Conservation (phyloP, 2,888 invertebrate genomes). For the Andrena bicolor region DNA sequence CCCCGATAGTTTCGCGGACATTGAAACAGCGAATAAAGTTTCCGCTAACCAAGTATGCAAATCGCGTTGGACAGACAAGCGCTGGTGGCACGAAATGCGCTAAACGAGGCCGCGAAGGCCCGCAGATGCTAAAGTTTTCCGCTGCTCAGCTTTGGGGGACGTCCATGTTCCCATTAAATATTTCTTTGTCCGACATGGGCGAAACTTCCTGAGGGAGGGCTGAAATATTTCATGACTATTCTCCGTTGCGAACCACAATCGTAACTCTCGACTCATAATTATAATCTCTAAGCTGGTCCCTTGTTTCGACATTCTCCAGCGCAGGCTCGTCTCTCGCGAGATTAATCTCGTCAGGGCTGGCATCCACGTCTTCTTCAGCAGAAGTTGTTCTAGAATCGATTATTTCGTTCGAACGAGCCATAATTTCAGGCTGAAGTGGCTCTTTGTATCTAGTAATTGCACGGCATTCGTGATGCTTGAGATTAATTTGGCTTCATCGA, state of each 20-base stretch:
- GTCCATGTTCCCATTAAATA: constrained; percentile 56
- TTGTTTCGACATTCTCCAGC: constrained; percentile 2
- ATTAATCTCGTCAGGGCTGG: constrained; percentile 1
- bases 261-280: constrained; percentile 39
- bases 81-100: constrained; percentile 12
- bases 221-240: constrained; percentile 62
- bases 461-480: too few species aligned
- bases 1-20: background rate
- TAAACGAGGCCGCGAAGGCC: constrained; percentile 6
- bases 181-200: constrained; percentile 56
- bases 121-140: constrained; percentile 56
- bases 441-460: too few species aligned
- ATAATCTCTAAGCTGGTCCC: constrained; percentile 23
- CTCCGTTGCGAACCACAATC: constrained; percentile 30
- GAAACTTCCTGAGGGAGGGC: constrained; percentile 52
- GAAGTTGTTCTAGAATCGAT: too few species aligned
- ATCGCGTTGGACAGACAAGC: constrained; percentile 6
- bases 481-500: too few species aligned
- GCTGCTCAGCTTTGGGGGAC: constrained; percentile 38
- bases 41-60: constrained; percentile 15
- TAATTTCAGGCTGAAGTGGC: too few species aligned
- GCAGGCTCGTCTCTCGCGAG: background rate
- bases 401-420: too few species aligned
- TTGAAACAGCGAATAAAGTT: constrained; percentile 19
- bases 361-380: too few species aligned